Conservation (phyloP, 2,113 vertebrate species). For the Halcyon senegalensis region DNA sequence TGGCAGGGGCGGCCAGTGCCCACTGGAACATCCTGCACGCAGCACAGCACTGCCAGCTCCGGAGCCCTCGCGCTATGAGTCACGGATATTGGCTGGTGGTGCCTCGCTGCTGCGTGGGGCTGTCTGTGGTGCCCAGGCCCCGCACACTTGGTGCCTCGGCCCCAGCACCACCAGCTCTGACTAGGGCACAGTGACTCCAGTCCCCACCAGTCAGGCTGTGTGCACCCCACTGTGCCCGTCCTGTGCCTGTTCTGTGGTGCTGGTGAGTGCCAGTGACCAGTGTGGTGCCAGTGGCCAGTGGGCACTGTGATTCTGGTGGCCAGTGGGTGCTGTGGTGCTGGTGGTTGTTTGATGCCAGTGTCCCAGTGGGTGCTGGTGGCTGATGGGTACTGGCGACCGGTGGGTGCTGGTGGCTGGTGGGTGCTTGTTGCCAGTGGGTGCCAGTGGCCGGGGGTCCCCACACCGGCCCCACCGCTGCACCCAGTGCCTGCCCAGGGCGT, state of each 20-base stretch:
- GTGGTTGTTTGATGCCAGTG: too few relatives aligned
- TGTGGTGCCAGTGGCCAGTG: neutral
- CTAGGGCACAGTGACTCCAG: neutral
- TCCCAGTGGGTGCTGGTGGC: too few relatives aligned
- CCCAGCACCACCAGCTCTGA: neutral
- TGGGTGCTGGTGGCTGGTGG: neutral
- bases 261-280: too few relatives aligned
- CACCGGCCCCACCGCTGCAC: too few relatives aligned
- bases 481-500: neutral
- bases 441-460: neutral
- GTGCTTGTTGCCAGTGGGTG: neutral
- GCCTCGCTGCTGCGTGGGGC: neutral
- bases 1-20: neutral
- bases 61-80: slow-evolving; percentile 20
- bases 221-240: neutral
- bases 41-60: neutral
- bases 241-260: neutral
- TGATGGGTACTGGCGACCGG: neutral
- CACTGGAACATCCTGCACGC: slow-evolving; percentile 2
- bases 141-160: neutral
- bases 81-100: slow-evolving; percentile 23
- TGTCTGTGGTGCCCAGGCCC: neutral
- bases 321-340: neutral
- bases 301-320: neutral
- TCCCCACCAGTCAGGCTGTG: neutral